Evolutionary conservation across 23 tunicate species (phyloP).

Genomic region (Ciona savignyi): DNA sequence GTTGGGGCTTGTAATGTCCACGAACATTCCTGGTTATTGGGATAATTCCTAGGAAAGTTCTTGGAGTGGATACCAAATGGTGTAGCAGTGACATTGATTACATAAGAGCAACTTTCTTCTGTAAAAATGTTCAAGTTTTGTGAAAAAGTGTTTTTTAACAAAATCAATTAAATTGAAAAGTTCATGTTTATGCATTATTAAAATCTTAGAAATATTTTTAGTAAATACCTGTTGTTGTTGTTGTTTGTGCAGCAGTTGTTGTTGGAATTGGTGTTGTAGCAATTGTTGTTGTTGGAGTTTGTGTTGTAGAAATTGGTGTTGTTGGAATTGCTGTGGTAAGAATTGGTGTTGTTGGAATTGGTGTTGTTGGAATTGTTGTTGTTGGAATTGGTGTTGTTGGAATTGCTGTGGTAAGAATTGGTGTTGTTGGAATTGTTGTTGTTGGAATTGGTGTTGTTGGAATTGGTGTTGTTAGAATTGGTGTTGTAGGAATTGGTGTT

Average conservation of each 20-base stretch:
- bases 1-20: slow-evolving; percentile 52
- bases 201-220: slow-evolving; percentile 2
- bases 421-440: too few species aligned
- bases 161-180: too few species aligned
- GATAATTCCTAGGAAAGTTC: slow-evolving; percentile 47
- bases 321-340: slow-evolving; percentile 2
- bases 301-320: slow-evolving; percentile 3
- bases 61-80: slow-evolving; percentile 29
- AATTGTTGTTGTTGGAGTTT: slow-evolving; percentile 1
- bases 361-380: not conserved
- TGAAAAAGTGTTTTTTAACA: too few species aligned
- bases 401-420: not conserved
- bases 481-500: too few species aligned
- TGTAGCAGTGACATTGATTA: not conserved
- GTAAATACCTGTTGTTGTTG: not conserved
- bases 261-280: not conserved
- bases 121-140: too few species aligned
- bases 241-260: not conserved
- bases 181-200: too few species aligned
- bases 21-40: slow-evolving; percentile 48
- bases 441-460: too few species aligned
- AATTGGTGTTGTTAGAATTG: too few species aligned
- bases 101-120: not conserved
- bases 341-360: slow-evolving; percentile 9
- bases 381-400: not conserved